Evolutionary conservation across 2,113 vertebrate species (phyloP).

Genomic region (Pterocles burchelli): DNA sequence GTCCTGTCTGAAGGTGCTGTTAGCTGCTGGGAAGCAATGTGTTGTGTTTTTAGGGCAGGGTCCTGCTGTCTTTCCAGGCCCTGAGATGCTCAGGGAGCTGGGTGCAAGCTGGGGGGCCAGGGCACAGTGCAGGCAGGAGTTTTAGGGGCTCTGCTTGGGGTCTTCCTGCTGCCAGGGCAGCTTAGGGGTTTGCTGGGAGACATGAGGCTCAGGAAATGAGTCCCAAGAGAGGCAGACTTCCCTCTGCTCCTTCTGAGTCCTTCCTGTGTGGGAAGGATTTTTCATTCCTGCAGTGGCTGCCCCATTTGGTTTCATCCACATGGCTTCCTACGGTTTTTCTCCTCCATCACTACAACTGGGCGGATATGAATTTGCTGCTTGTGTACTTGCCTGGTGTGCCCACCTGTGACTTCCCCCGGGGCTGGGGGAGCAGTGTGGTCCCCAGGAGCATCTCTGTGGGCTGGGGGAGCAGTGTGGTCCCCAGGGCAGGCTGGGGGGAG

Average conservation of each 20-base stretch:
- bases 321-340: neutral
- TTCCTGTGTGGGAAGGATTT: neutral
- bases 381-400: fast-evolving
- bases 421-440: neutral
- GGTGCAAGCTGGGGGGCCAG: neutral
- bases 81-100: neutral
- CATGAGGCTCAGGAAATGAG: fast-evolving
- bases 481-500: too few species aligned
- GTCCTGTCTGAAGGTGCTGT: neutral
- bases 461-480: too few species aligned
- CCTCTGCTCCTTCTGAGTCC: neutral
- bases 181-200: neutral
- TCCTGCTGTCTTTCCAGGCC: neutral
- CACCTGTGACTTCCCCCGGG: fast-evolving
- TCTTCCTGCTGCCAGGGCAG: neutral
- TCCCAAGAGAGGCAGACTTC: neutral
- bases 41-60: neutral
- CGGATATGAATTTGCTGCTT: neutral
- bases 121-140: neutral
- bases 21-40: neutral
- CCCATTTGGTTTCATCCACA: neutral
- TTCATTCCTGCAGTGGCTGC: neutral
- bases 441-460: neutral
- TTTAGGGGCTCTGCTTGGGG: neutral
- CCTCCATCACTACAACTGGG: neutral